Conservation (phyloP, 2,888 invertebrate genomes). For the Acanthopleura granulata region DNA sequence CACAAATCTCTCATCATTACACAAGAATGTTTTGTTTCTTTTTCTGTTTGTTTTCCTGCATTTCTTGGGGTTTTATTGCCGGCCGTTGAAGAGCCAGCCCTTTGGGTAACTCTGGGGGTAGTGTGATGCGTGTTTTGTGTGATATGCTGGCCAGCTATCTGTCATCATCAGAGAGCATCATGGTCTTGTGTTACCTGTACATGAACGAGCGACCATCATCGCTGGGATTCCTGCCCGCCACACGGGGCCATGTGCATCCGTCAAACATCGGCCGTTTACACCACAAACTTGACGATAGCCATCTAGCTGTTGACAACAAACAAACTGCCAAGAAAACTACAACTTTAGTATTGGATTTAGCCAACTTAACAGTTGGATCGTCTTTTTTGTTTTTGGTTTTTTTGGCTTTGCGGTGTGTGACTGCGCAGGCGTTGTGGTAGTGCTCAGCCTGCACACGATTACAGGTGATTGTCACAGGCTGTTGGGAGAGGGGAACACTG, state of each 20-base stretch:
- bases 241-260: not conserved
- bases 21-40: no score
- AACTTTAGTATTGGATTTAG: slow-evolving; percentile 1
- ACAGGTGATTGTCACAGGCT: not conserved
- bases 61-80: no score
- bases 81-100: no score
- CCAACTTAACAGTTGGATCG: not conserved
- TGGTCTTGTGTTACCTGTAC: no score
- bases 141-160: no score
- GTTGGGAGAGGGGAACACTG: no score
- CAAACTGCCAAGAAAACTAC: slow-evolving; percentile 1
- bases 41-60: no score
- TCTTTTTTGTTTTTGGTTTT: not conserved
- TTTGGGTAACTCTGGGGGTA: no score
- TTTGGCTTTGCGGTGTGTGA: not conserved
- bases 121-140: no score
- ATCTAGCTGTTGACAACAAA: slow-evolving; percentile 7
- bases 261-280: not conserved
- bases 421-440: not conserved
- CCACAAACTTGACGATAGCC: not conserved
- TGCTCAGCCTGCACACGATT: not conserved
- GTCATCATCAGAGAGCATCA: no score
- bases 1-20: no score
- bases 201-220: not conserved
- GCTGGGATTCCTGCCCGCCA: not conserved